Evolutionary conservation across 2,888 invertebrate genomes (phyloP).

Genomic region (Tillus elongatus): DNA sequence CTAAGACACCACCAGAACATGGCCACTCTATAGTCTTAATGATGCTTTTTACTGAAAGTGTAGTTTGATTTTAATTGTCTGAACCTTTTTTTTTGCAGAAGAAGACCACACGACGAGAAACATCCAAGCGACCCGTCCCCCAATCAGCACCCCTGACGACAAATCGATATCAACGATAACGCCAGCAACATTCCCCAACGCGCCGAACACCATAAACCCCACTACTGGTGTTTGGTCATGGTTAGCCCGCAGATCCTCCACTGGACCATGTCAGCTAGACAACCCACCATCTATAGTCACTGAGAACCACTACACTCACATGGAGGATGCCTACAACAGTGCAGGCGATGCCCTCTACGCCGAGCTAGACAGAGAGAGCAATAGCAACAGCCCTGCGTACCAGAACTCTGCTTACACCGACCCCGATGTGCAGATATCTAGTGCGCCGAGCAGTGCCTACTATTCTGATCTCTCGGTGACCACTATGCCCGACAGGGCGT

Average conservation of each 20-base stretch:
- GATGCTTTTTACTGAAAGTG: too few species aligned
- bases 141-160: conserved; percentile 34
- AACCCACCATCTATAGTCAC: conserved; percentile 47
- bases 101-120: too few species aligned
- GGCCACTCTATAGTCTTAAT: too few species aligned
- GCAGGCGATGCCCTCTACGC: conserved; percentile 59
- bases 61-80: too few species aligned
- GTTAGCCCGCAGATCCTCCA: conserved; percentile 32
- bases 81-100: too few species aligned
- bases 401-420: conserved; percentile 61
- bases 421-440: conserved; percentile 49
- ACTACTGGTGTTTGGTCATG: conserved; percentile 39
- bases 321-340: conserved; percentile 54
- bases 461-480: conserved; percentile 59
- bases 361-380: conserved; percentile 54
- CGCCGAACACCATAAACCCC: conserved; percentile 22
- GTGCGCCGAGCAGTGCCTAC: conserved; percentile 66
- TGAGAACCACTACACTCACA: conserved; percentile 65
- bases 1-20: too few species aligned
- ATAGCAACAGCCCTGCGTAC: conserved; percentile 49
- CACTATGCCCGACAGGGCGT: conserved; percentile 48
- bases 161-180: conserved; percentile 33
- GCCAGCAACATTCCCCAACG: conserved; percentile 26
- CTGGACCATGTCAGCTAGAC: conserved; percentile 41
- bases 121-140: conserved; percentile 25